These are phyloP conservation scores for Hydropsyche betteni DNA, from an alignment of 2,888 invertebrate species.

Conservation along the genomic window DNA sequence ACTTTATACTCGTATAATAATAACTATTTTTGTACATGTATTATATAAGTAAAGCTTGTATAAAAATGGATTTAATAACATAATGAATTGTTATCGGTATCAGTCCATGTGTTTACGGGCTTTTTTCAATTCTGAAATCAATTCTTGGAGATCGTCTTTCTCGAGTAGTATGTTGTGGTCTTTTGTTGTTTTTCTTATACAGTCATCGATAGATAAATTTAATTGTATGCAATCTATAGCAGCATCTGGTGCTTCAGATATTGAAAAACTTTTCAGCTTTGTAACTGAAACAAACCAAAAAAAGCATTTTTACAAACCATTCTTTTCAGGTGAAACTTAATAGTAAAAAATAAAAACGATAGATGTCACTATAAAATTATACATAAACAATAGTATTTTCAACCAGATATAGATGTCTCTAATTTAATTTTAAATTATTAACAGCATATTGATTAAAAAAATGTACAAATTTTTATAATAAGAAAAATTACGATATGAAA, in stretches of 20 bases:
- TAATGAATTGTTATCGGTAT: not conserved
- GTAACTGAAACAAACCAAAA: constrained; percentile 45
- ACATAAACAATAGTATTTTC: not conserved
- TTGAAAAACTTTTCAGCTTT: constrained; percentile 43
- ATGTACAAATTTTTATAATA: not conserved
- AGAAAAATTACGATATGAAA: not conserved
- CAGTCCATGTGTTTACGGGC: constrained; percentile 47
- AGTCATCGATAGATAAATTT: constrained; percentile 47
- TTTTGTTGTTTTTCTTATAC: constrained; percentile 34
- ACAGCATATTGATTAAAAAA: not conserved
- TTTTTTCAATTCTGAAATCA: constrained; percentile 47
- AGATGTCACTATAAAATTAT: constrained; percentile 27
- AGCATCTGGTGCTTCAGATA: constrained; percentile 44
- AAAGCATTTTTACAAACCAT: constrained; percentile 13
- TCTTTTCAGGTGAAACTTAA: not conserved
- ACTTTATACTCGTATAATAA: too few relatives aligned
- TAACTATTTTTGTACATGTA: too few relatives aligned
- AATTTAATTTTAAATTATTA: too few relatives aligned
- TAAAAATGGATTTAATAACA: too few relatives aligned
- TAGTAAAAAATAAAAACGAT: constrained; percentile 3
- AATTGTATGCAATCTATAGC: constrained; percentile 49
- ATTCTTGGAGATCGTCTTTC: constrained; percentile 42
- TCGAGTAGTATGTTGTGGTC: constrained; percentile 45
- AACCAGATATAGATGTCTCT: constrained; percentile 21
- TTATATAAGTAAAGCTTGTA: too few relatives aligned